Conservation (phyloP, 2,888 invertebrate genomes). For the Melolontha melolontha region DNA sequence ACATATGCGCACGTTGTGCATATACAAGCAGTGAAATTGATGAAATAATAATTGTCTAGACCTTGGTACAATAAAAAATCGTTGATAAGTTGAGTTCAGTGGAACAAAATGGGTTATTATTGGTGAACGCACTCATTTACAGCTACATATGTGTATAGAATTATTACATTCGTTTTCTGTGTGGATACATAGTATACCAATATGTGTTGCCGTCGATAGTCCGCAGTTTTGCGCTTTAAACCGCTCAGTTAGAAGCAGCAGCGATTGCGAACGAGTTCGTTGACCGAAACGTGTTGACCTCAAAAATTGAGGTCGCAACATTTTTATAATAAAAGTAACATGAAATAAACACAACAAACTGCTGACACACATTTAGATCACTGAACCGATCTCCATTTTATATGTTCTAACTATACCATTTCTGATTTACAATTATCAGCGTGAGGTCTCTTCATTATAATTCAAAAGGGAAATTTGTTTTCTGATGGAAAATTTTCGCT, state of each 20-base stretch:
- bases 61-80: slow-evolving; percentile 45
- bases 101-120: slow-evolving; percentile 1
- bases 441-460: background rate
- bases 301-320: slow-evolving; percentile 77
- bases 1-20: slow-evolving; percentile 3
- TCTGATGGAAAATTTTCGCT: too few relatives aligned
- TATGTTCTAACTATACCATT: background rate
- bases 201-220: too few relatives aligned
- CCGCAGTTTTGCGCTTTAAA: background rate
- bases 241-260: background rate
- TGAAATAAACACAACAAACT: slow-evolving; percentile 66
- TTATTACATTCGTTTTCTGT: too few relatives aligned
- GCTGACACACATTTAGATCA: slow-evolving; percentile 64
- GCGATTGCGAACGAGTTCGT: slow-evolving; percentile 52
- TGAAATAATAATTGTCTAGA: slow-evolving; percentile 40
- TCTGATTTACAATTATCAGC: slow-evolving; percentile 7
- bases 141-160: background rate
- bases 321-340: slow-evolving; percentile 64
- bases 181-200: too few relatives aligned
- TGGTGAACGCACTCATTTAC: slow-evolving; percentile 9
- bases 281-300: slow-evolving; percentile 72
- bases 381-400: slow-evolving; percentile 57
- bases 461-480: slow-evolving; percentile 8
- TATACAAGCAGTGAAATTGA: slow-evolving; percentile 18
- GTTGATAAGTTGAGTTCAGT: slow-evolving; percentile 13